These are phyloP conservation scores for Linurgus olivaceus DNA, from an alignment of 2,797 vertebrate genomes.

Conservation along the genomic window DNA sequence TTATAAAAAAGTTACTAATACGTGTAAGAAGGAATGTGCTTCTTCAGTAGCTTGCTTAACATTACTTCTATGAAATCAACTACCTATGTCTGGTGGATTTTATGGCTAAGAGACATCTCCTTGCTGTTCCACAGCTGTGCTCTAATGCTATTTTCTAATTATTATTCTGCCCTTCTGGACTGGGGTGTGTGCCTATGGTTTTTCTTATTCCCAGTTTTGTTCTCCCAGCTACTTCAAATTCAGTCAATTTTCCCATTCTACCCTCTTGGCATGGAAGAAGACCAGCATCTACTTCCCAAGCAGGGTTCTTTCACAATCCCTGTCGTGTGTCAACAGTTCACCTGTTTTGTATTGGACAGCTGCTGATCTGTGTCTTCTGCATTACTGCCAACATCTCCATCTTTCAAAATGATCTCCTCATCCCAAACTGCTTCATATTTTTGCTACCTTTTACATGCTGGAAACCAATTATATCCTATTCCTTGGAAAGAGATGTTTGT, in stretches of 20 bases:
- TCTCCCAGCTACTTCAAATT: neutral
- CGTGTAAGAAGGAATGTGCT: conserved; percentile 59
- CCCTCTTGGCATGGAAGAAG: neutral
- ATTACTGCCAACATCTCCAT: neutral
- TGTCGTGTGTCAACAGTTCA: neutral
- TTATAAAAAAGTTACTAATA: conserved; percentile 54
- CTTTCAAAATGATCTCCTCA: neutral
- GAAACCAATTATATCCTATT: neutral
- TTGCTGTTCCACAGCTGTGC: conserved; percentile 24
- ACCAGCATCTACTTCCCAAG: neutral
- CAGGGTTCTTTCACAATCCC: neutral
- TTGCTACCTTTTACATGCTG: neutral
- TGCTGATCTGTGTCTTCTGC: neutral
- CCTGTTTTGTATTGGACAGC: neutral
- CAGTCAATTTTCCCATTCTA: neutral
- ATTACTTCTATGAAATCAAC: conserved; percentile 18
- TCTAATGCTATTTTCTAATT: conserved; percentile 20
- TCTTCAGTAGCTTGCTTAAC: conserved; percentile 12
- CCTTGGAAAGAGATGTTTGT: neutral
- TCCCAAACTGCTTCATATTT: neutral
- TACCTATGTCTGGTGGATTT: conserved; percentile 15
- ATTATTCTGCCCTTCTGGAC: neutral
- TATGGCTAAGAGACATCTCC: neutral
- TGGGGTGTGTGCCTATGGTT: neutral
- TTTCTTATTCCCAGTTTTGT: neutral